Base-by-base conservation (phyloP, 2,888 invertebrate genomes). In the Netelia virgata region DNA sequence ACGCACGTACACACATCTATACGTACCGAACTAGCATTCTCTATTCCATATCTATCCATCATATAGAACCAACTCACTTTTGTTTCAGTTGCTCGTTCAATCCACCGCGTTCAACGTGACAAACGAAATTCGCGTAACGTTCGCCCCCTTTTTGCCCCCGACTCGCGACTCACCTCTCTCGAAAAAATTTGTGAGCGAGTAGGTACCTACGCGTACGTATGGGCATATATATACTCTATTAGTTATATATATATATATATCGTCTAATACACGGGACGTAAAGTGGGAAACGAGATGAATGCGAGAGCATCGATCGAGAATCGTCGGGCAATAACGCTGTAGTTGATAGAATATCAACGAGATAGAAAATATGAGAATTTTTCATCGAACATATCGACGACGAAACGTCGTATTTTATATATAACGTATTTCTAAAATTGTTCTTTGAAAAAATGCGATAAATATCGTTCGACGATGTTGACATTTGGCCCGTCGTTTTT, bases 41-140 rank as follows among this genome's bases (percentile, higher is more conserved):
- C 53, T 70, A 73, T 77, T 11, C n/a, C 28, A 18, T 47, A 10
- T 47, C 47, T 47, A 47, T 47, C 47, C 47, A 36, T 36, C 57
- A 47, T 74, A 11, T 63, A 61, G n/a, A n/a, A 57, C 43, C 53
- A 57, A 61, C 70, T 64, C 69, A 8, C 69, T 74, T 75, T 69
- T 41, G 14, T 63, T 11, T 10, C 47, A 36, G 61, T 55, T 74
- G 47, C 63, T 36, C 75, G 23, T 70, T 63, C 68, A 63, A 83
- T 74, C 74, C 74, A 47, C 69, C 57, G 69, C 41, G 63, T 74
- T 83, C 74, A 63, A 47, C 74, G 47, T 64, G 78, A 79, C 79
- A 63, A 83, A 79, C 74, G 61, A 83, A 83, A 78, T 79, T 75
- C 76, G 73, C 68, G 73, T 66, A 70, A 69, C 61, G 69, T 61